These are phyloP conservation scores for Petrolisthes manimaculis DNA, from an alignment of 2,888 invertebrate genomes.

Conservation along the genomic window DNA sequence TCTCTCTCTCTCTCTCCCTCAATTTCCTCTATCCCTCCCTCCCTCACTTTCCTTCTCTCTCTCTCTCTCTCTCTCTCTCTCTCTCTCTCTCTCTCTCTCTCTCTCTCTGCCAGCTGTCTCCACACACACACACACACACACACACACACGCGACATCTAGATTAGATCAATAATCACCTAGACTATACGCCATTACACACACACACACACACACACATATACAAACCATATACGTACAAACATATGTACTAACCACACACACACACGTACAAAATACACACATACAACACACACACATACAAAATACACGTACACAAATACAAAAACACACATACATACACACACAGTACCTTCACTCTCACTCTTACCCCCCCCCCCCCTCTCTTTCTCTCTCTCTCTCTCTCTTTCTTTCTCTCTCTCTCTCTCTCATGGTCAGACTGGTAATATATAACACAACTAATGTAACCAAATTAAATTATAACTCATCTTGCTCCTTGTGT, in stretches of 20 bases:
- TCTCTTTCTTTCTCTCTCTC: neutral
- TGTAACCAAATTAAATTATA: neutral
- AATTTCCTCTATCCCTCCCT: neutral
- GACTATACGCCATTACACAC: no score
- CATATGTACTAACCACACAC: no score
- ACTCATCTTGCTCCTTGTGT: neutral
- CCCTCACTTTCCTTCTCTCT: neutral
- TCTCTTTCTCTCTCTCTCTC: constrained; percentile 12
- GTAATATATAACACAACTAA: neutral
- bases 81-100: neutral
- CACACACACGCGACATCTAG: no score
- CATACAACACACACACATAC: no score
- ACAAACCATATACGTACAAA: no score
- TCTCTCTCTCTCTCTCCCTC: neutral
- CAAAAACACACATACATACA: no score
- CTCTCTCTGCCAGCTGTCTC: neutral
- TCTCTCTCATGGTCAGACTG: neutral
- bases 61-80: neutral
- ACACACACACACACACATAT: no score
- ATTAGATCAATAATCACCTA: no score
- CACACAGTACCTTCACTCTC: neutral
- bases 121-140: no score
- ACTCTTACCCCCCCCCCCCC: neutral
- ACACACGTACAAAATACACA: no score
- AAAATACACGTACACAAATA: no score